These are phyloP conservation scores for Baryphthengus martii DNA, from an alignment of 2,113 vertebrate genomes.

Conservation along the genomic window DNA sequence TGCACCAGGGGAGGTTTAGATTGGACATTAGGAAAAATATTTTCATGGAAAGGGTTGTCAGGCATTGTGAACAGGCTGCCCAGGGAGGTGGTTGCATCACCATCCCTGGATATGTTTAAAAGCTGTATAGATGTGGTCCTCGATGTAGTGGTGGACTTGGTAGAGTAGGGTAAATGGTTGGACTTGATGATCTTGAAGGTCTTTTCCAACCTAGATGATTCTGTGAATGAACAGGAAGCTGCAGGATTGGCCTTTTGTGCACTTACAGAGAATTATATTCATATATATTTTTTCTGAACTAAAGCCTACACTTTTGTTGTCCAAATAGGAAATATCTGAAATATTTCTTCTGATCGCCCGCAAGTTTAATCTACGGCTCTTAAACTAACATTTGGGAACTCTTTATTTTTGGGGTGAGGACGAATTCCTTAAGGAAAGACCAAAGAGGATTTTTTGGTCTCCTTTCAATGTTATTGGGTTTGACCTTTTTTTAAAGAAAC, in stretches of 20 bases:
- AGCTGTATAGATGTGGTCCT: too few relatives aligned
- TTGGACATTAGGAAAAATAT: too few relatives aligned
- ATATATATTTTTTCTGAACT: not conserved
- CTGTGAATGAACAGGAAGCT: not conserved
- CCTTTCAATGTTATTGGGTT: not conserved
- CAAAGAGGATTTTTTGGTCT: not conserved
- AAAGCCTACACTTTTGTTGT: not conserved
- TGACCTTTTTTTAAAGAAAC: not conserved
- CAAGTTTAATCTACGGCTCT: not conserved
- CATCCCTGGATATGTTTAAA: too few relatives aligned
- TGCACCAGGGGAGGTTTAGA: too few relatives aligned
- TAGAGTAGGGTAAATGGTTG: too few relatives aligned
- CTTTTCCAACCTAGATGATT: too few relatives aligned
- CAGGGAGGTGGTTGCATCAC: too few relatives aligned
- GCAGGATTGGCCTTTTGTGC: not conserved
- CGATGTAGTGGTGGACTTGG: too few relatives aligned
- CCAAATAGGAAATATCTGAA: not conserved
- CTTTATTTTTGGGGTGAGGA: not conserved
- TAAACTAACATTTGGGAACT: not conserved
- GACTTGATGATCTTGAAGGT: too few relatives aligned
- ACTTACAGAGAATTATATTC: not conserved
- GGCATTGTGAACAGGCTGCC: too few relatives aligned
- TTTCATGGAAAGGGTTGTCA: too few relatives aligned
- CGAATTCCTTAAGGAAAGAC: not conserved
- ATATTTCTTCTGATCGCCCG: not conserved